phyloP scores from a whole-genome alignment of 2,797 vertebrate species.

The Fistularia commersonii region DNA sequence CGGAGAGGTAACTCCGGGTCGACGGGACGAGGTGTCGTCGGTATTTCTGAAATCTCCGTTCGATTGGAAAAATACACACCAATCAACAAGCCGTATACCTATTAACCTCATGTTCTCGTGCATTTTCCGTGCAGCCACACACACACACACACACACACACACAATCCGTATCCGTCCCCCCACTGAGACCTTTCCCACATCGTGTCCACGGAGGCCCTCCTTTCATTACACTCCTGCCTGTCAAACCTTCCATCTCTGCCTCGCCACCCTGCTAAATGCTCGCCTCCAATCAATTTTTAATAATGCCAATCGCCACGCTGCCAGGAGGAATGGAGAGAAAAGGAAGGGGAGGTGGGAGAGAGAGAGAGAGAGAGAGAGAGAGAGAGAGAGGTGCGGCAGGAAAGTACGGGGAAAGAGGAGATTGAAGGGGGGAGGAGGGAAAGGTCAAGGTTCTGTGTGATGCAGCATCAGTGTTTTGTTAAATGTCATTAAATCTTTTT shows the following conservation, averaged over 20 bases:
- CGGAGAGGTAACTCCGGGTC: constrained; percentile 45
- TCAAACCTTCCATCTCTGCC: constrained; percentile 82
- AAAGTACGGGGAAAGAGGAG: constrained; percentile 15
- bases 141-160: background rate
- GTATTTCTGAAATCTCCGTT: no score
- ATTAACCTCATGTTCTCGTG: no score
- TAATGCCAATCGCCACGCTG: constrained; percentile 78
- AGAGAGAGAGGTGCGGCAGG: background rate
- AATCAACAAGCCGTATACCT: no score
- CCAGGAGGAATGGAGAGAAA: constrained; percentile 49
- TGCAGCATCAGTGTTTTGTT: constrained; percentile 62
- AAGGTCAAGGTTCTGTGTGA: constrained; percentile 58
- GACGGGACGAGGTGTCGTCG: constrained; percentile 28
- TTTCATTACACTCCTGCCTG: constrained; percentile 93
- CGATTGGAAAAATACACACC: no score
- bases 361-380: constrained; percentile 1
- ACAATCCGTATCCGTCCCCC: constrained; percentile 26
- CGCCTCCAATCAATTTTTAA: constrained; percentile 81
- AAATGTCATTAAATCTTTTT: constrained; percentile 60
- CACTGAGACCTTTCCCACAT: constrained; percentile 59
- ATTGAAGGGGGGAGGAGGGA: constrained; percentile 34
- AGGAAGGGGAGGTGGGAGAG: background rate
- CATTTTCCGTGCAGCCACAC: background rate
- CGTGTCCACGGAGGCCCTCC: constrained; percentile 54
- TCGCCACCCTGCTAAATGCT: constrained; percentile 70